Evolutionary conservation across 2,113 vertebrate species (phyloP), one percentile per base, ranked within the genome.

Genomic region (Pseudolaguvia tuberculata): DNA sequence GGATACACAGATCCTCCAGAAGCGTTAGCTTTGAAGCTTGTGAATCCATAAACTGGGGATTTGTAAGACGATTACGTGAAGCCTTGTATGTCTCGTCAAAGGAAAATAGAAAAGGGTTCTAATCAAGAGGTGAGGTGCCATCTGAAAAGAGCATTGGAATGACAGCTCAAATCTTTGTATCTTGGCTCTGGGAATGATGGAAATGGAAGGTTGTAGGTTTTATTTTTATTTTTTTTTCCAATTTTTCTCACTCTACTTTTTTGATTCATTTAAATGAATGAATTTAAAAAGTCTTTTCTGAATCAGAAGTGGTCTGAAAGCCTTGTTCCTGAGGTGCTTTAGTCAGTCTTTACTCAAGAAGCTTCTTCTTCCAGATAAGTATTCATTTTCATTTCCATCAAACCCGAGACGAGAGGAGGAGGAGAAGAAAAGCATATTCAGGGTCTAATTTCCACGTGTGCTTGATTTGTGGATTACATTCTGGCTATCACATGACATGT

Each of bases 391-490:
- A 72, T 80, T 80, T 75, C 77, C 75, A 82, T 80, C 80, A 63
- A 72, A 78, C 35, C 63, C 23, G 67, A 42, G 73, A 75, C 31
- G 29, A 13, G 45, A 53, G 73, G 29, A 20, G 25, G 45, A 53
- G 73, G 29, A 20, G 25, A 61, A 78, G 61, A 73, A 51, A 67
- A 68, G 61, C 76, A 62, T 35, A 62, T 69, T 81, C 79, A 70
- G 45, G 70, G 73, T 53, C 80, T 82, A 83, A 83, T 83, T 84
- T 83, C 78, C 70, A 81, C 78, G 73, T 75, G 63, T 76, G 55
- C 70, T 71, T 84, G 78, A 83, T 84, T 72, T 84, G 66, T 72
- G 83, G 81, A 84, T 86, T 81, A 84, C 69, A 72, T 75, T 77
- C 78, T 75, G 45, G 63, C 71, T 27, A n/a, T n/a, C n/a, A n/a